These are phyloP conservation scores for Platycheirus rosarum DNA, from an alignment of 2,888 invertebrate species.

Conservation along the genomic window DNA sequence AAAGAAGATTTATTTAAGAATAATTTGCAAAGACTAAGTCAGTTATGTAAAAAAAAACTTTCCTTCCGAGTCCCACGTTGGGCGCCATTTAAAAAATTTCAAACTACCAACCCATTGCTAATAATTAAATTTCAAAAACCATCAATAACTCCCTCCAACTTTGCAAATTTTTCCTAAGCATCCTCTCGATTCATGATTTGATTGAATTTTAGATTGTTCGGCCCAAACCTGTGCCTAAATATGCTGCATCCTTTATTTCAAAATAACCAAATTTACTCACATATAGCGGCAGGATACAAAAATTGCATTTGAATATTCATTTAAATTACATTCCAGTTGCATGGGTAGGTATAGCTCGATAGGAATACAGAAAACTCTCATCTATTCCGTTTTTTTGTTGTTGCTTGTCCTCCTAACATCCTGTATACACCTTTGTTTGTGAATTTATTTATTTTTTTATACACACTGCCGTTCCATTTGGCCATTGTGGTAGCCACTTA, in stretches of 20 bases:
- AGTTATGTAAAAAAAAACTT: too few relatives aligned
- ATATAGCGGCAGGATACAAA: slow-evolving; percentile 10
- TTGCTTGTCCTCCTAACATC: slow-evolving; percentile 6
- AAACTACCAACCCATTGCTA: too few relatives aligned
- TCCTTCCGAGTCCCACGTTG: neutral
- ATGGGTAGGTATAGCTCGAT: slow-evolving; percentile 10
- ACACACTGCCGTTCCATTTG: slow-evolving; percentile 26
- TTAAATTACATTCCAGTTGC: slow-evolving; percentile 40
- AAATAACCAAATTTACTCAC: slow-evolving; percentile 33
- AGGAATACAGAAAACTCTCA: neutral
- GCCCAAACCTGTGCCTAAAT: neutral
- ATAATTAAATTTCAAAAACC: neutral
- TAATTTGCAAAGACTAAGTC: too few relatives aligned
- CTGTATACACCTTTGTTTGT: slow-evolving; percentile 25
- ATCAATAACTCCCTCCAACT: neutral
- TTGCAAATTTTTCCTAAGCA: slow-evolving; percentile 2
- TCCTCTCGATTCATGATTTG: slow-evolving; percentile 5
- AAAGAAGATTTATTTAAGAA: too few relatives aligned
- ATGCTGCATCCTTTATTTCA: slow-evolving; percentile 7
- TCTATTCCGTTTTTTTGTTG: too few relatives aligned
- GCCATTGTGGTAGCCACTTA: slow-evolving; percentile 51
- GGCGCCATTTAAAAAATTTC: neutral
- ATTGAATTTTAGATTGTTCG: slow-evolving; percentile 2
- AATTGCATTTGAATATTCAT: slow-evolving; percentile 45
- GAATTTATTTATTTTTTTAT: slow-evolving; percentile 35